Base-by-base conservation (phyloP, 2,797 vertebrate species). In the Vespertilio murinus region DNA sequence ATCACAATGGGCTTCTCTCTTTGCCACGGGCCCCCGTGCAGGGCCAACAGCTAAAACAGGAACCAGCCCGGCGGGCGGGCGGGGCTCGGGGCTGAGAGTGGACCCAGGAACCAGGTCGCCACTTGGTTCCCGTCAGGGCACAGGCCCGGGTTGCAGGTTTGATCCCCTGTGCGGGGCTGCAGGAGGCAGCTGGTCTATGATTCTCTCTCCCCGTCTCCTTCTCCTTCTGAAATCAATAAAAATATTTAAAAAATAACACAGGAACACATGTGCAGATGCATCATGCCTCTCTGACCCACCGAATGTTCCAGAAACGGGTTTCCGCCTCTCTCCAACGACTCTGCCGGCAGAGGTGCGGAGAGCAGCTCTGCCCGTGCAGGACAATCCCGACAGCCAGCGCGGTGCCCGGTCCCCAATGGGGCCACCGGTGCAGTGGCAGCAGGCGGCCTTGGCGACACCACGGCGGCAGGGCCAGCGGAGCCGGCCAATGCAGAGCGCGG, bases 401-500 rank as follows among this genome's bases (percentile, higher is more conserved):
- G 17, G 80, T 64, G 70, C 81, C 65, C 80, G 25, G 16, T 28
- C 75, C 90, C 86, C 0, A 83, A 78, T 0, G 5, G 5, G 93
- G 92, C 77, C 92, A 87, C 95, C 96, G 8, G 90, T 42, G 74
- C 94, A 33, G 77, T 5, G 95, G 61, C 95, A 95, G 94, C 9
- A 0, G 38, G 96, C 96, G 97, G 96, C 90, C 97, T 94, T 42
- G 94, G 75, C 78, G 90, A 2, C 0, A 7, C n/a, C 74, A 95
- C 96, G 97, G 97, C 23, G 1, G 90, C 94, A 93, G 93, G 94
- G 96, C 93, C 95, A 97, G 96, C 89, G 94, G 85, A 97, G 94
- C 84, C 92, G 98, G 98, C 97, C 97, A 98, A 96, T 80, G 90
- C 79, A 79, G 96, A 97, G 92, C 30, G 93, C 96, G 96, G 95